These are phyloP conservation scores for Oxyscelio sp. DNA, from an alignment of 2,888 invertebrate species.

Conservation along the genomic window DNA sequence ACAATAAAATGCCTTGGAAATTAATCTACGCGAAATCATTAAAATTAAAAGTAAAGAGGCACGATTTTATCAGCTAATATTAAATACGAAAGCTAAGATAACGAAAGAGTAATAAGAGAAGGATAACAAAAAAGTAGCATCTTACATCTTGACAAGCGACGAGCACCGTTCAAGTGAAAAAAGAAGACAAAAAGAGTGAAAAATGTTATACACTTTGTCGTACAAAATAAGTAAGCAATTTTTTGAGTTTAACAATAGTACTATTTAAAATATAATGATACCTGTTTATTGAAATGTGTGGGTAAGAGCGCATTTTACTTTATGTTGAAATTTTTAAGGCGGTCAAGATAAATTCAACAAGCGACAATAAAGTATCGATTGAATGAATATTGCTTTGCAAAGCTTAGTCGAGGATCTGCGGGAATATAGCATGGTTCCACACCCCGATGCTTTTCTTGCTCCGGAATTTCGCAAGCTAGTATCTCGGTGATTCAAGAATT, in stretches of 20 bases:
- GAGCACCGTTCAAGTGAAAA: background rate
- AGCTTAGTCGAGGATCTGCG: slow-evolving; percentile 62
- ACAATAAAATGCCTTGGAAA: background rate
- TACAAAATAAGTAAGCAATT: slow-evolving; percentile 38
- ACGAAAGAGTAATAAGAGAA: background rate
- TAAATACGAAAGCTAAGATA: background rate
- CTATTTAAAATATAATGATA: slow-evolving; percentile 29
- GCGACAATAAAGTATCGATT: slow-evolving; percentile 73
- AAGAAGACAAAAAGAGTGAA: background rate
- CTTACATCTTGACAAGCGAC: background rate
- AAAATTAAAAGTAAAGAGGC: background rate
- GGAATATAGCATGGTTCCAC: slow-evolving; percentile 48
- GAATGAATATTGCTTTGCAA: slow-evolving; percentile 72
- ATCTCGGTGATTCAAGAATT: slow-evolving; percentile 45
- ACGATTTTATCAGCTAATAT: background rate
- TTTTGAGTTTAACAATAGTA: slow-evolving; percentile 27
- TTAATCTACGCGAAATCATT: background rate
- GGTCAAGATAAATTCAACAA: slow-evolving; percentile 75
- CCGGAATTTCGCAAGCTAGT: slow-evolving; percentile 39
- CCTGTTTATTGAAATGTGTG: too few species aligned
- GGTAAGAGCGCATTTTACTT: slow-evolving; percentile 49
- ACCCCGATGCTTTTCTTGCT: slow-evolving; percentile 44
- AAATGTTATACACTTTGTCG: background rate
- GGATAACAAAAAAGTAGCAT: slow-evolving; percentile 6
- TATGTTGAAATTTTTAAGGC: slow-evolving; percentile 70